Percentiles rank a stretch among this genome's conserved stretches.
phyloP scores from a whole-genome alignment of 2,797 vertebrate genomes.

The Lutjanus argentimaculatus region DNA sequence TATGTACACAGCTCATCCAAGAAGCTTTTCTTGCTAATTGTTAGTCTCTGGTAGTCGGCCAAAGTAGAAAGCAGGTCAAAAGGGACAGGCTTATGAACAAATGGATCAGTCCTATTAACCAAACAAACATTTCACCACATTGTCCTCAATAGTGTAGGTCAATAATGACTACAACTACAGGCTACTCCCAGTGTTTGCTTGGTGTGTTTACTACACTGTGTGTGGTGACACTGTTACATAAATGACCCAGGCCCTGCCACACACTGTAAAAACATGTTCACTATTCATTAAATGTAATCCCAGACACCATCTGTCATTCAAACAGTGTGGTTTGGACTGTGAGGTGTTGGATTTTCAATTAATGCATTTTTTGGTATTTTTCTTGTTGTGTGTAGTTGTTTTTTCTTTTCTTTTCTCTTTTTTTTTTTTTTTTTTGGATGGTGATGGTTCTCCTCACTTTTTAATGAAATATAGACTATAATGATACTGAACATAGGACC shows the following conservation, averaged over 20 bases:
- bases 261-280: background rate
- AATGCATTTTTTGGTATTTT: background rate
- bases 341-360: no score
- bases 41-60: background rate
- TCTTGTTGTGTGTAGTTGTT: background rate
- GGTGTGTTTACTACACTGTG: background rate
- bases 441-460: no score
- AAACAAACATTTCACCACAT: constrained; percentile 14
- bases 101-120: background rate
- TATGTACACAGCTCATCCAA: background rate
- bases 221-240: background rate
- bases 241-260: background rate
- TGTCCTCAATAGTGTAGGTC: background rate
- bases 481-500: no score
- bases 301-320: background rate
- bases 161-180: background rate
- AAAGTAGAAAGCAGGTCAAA: background rate
- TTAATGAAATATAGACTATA: no score
- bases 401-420: no score
- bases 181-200: background rate
- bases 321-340: background rate
- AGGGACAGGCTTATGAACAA: background rate
- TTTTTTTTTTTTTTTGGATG: no score
- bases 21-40: no score
- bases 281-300: background rate